Evolutionary conservation across 2,797 vertebrate genomes (phyloP), one percentile per base, ranked within the genome.

Genomic region (Hipposideros larvatus): DNA sequence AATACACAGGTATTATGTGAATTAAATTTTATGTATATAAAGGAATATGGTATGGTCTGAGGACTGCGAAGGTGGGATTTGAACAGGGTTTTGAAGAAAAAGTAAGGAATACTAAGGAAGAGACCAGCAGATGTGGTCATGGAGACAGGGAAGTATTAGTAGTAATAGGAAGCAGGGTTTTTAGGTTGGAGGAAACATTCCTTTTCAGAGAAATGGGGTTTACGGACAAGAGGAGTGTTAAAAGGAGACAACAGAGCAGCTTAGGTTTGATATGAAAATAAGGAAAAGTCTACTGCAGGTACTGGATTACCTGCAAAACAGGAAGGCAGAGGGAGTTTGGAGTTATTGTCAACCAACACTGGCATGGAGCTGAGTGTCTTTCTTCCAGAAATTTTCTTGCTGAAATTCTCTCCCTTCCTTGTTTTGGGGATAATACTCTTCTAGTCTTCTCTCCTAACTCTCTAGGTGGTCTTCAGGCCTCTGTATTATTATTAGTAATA

Each of bases 401-500:
- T 92, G 84, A 92, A 88, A 79, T 82, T 94, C 31, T 87, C 43
- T 51, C 46, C 66, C 15, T 6, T 6, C 37, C n/a, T 77, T 94
- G 21, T 57, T 78, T 93, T 85, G 4, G 34, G 13, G 37, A 55
- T 70, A 92, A 66, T 79, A 61, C 6, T 88, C 22, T 82, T 21
- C 34, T 68, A 63, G 10, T 51, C 46, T 83, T 92, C 26, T 41
- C 65, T 91, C 61, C 41, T 92, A 94, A 28, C 11, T 91, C 59
- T 87, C 61, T 84, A 66, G 71, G 51, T 90, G 65, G 31, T 93
- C 41, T 48, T 96, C 11, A 18, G 61, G 79, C 37, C 75, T 94
- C 51, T 51, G 79, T 63, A 61, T 88, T 86, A 78, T 87, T 92
- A 90, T 87, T 95, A 94, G 93, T 73, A 59, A 86, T 71, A 87